Evolutionary conservation across 2,113 vertebrate species (phyloP), one percentile per base, ranked within the genome.

Genomic region (Tapirus terrestris): DNA sequence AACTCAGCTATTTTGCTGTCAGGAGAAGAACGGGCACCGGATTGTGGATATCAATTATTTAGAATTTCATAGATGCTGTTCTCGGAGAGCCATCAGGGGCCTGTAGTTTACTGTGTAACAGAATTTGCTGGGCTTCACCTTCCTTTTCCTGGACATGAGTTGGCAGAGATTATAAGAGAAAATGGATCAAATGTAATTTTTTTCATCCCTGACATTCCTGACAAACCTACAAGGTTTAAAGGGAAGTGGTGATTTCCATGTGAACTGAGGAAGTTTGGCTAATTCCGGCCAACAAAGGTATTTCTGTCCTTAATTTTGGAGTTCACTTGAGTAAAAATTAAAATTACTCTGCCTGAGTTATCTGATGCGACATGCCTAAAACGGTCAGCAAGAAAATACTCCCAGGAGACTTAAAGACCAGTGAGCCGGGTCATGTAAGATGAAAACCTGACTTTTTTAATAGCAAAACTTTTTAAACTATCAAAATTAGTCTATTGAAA

Each of bases 241-340:
- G 53, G 25, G 23, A 96, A 56, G 25, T 33, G 31, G 18, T 33
- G 45, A 77, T 14, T 85, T 72, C 31, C 61, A 51, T 0, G 0
- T 81, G n/a, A 97, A 68, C 11, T 77, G 76, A 80, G 81, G 27
- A 96, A 65, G 92, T 96, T 61, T 98, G 87, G 92, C 77, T 93
- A 92, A 89, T 91, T 80, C 77, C n/a, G 89, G 83, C 94, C 45
- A 92, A 76, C 96, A 93, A 17, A 97, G 96, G 60, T 0, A 73
- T 58, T 23, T 90, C 93, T 92, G 70, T 68, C 95, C 96, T 92
- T 97, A 68, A 96, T 18, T 90, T 61, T 79, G 1, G 86, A 56
- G 91, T 85, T 96, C 94, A 56, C 94, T 83, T 53, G 87, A 94
- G 48, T 89, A 29, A 98, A 98, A 97, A 80, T 67, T 97, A 94